Conservation (phyloP, 2,797 vertebrate genomes). For the Sebastes matsubarae region DNA sequence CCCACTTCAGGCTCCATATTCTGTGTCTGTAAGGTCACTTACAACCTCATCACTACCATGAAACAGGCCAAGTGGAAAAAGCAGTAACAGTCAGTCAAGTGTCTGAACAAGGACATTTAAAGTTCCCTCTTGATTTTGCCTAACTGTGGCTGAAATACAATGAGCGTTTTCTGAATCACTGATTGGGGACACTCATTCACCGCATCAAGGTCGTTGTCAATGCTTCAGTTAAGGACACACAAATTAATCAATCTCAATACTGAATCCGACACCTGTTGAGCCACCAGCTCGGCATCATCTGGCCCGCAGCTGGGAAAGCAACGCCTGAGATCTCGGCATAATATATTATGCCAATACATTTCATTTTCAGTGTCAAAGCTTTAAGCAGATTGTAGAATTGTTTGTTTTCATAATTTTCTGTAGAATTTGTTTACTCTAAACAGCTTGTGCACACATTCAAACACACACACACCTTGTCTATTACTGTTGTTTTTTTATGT, state of each 20-base stretch:
- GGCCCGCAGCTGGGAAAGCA: background rate
- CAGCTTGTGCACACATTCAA: no score
- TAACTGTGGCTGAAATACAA: background rate
- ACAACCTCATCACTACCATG: background rate
- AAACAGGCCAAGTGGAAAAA: background rate
- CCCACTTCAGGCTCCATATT: background rate
- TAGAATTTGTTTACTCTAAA: no score
- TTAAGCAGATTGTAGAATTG: background rate
- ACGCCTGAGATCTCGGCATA: background rate
- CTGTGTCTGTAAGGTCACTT: background rate
- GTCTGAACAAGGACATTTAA: background rate
- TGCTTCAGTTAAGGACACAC: background rate
- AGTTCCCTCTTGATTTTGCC: background rate
- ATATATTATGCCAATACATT: background rate
- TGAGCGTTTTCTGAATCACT: background rate
- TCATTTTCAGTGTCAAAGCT: background rate
- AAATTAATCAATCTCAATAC: background rate
- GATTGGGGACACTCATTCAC: background rate
- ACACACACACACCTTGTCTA: no score
- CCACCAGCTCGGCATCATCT: background rate
- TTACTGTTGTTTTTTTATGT: no score
- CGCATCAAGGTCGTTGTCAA: background rate
- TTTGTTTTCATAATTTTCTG: no score
- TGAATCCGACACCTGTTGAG: background rate
- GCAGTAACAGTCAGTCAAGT: background rate